Percentiles rank a stretch among this genome's conserved stretches.
These are phyloP conservation scores for Drosophila persimilis DNA, from an alignment of 1,140 invertebrate species.

Conservation along the genomic window DNA sequence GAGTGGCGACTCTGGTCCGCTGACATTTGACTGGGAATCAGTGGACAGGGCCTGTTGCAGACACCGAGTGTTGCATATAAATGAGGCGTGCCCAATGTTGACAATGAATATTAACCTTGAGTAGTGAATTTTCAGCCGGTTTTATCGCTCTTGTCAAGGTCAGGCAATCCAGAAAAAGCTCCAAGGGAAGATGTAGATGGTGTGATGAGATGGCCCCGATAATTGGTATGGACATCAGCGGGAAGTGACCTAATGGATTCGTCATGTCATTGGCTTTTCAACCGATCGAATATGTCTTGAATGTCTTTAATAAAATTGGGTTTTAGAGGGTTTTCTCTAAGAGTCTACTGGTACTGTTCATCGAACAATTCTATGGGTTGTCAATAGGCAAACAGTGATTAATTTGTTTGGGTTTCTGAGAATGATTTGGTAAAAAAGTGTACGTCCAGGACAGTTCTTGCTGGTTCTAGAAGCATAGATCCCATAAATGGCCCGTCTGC, in stretches of 20 bases:
- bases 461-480: not conserved
- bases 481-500: too few species aligned
- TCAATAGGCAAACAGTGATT: too few species aligned
- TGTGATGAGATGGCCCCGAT: conserved; percentile 34
- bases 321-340: too few species aligned
- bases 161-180: conserved; percentile 4
- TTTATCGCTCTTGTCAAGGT: conserved; percentile 45
- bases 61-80: conserved; percentile 57
- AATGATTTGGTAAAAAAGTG: too few species aligned
- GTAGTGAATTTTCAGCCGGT: conserved; percentile 27
- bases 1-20: too few species aligned
- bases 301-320: too few species aligned
- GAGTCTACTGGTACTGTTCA: too few species aligned
- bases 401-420: too few species aligned
- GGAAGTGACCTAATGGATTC: conserved; percentile 14
- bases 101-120: conserved; percentile 78
- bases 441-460: not conserved
- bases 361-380: too few species aligned
- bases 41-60: conserved; percentile 1
- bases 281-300: too few species aligned
- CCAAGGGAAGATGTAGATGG: conserved; percentile 22
- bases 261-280: too few species aligned
- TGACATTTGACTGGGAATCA: conserved; percentile 4
- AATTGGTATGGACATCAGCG: conserved; percentile 18
- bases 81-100: conserved; percentile 72